A percentile compares a stretch with the other conserved stretches of the same genome.
phyloP scores from a whole-genome alignment of 2,113 vertebrate species.

The Ramphastos sulfuratus region DNA sequence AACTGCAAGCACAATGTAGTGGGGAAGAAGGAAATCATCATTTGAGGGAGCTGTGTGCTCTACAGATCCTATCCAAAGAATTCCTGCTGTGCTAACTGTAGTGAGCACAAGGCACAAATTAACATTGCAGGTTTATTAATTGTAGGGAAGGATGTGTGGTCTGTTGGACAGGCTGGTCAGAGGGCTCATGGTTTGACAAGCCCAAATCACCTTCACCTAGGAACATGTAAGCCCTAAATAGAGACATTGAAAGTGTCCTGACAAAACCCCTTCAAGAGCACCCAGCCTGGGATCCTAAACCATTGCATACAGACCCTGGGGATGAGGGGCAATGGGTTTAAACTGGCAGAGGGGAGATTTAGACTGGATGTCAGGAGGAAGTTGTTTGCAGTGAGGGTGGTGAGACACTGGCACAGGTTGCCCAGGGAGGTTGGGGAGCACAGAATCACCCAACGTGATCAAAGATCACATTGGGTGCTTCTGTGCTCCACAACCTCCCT shows the following conservation, averaged over 20 bases:
- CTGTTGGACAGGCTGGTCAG: neutral
- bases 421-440: no score
- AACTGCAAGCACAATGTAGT: constrained; percentile 3
- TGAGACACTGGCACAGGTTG: no score
- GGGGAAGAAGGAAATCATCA: neutral
- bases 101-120: neutral
- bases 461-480: no score
- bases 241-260: neutral
- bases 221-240: neutral
- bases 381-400: no score
- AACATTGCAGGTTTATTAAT: neutral
- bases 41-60: neutral
- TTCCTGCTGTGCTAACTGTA: neutral
- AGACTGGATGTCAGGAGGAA: no score
- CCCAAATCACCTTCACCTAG: neutral
- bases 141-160: neutral
- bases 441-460: no score
- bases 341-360: no score
- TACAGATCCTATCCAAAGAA: neutral
- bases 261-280: neutral
- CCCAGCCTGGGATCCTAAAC: neutral
- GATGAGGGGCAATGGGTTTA: neutral
- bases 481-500: no score
- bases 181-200: neutral
- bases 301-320: neutral